A percentile compares a stretch with the other conserved stretches of the same genome.
Conservation (phyloP, 35 echinoderm and acorn worm genomes). For the Anneissia japonica region DNA sequence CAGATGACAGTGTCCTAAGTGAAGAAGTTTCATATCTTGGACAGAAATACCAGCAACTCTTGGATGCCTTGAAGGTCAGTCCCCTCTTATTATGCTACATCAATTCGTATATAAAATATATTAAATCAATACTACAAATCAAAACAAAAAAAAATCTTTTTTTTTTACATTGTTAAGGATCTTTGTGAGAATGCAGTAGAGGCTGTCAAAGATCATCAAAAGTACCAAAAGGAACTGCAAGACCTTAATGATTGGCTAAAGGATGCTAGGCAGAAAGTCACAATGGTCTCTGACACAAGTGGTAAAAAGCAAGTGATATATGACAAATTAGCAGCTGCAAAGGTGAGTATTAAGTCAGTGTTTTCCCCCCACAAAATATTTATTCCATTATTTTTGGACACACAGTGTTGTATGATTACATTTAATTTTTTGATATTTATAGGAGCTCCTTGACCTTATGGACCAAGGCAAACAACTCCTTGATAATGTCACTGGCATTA, state of each 20-base stretch:
- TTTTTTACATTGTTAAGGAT: too few relatives aligned
- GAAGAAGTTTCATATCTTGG: neutral
- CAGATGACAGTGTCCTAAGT: neutral
- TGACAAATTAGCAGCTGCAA: slow-evolving; percentile 28
- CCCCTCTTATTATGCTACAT: too few relatives aligned
- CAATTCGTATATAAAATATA: too few relatives aligned
- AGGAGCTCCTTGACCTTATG: slow-evolving; percentile 28
- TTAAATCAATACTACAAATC: too few relatives aligned
- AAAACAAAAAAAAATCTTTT: too few relatives aligned
- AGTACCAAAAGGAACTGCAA: slow-evolving; percentile 44
- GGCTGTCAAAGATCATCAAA: slow-evolving; percentile 38
- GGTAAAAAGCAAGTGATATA: slow-evolving; percentile 43
- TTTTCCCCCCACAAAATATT: too few relatives aligned
- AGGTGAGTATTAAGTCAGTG: slow-evolving; percentile 29
- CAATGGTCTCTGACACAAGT: slow-evolving; percentile 24
- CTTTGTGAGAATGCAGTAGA: slow-evolving; percentile 4
- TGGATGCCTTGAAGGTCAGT: neutral
- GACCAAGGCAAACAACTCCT: slow-evolving; percentile 25
- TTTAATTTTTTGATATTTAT: neutral
- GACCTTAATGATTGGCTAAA: slow-evolving; percentile 39
- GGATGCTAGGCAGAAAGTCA: slow-evolving; percentile 44
- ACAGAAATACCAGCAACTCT: neutral
- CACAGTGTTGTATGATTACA: too few relatives aligned
- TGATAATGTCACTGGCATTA: neutral
- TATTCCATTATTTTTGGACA: too few relatives aligned